Evolutionary conservation across 2,113 vertebrate species (phyloP).

Genomic region (Neotragus pygmaeus): DNA sequence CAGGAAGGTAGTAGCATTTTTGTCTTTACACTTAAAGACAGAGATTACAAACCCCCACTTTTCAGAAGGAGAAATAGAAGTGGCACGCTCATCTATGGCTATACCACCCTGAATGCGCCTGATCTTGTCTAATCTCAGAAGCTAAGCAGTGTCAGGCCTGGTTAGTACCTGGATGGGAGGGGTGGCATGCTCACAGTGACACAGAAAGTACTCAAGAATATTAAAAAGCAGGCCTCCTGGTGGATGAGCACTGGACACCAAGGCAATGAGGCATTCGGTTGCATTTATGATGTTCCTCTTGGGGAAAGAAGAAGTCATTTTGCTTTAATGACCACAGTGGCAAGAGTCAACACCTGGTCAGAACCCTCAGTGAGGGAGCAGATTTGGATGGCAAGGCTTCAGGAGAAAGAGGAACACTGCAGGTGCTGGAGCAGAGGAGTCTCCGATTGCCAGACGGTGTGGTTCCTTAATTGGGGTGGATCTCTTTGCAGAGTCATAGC

Average conservation of each 20-base stretch:
- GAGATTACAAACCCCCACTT: background rate
- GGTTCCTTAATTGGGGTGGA: background rate
- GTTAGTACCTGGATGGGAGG: background rate
- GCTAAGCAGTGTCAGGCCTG: background rate
- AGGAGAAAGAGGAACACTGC: background rate
- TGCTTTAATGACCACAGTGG: background rate
- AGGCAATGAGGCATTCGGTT: background rate
- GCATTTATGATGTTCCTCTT: background rate
- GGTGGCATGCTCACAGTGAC: background rate
- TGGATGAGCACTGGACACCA: too few species aligned
- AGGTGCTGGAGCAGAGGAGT: background rate
- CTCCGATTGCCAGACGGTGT: background rate
- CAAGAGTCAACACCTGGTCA: background rate
- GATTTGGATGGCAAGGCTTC: background rate
- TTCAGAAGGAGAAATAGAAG: background rate
- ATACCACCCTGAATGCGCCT: background rate
- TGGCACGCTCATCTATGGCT: background rate
- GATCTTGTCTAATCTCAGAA: background rate
- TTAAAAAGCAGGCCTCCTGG: background rate
- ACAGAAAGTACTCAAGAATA: background rate
- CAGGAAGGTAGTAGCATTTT: background rate
- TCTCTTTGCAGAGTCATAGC: background rate
- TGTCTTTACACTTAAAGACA: background rate
- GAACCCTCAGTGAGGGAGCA: accelerated
- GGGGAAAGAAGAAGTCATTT: background rate